Evolutionary conservation across 37 sponge, comb jelly and placozoan species (phyloP), one percentile per base, ranked within the genome.

Genomic region (Chondrosia reniformis): DNA sequence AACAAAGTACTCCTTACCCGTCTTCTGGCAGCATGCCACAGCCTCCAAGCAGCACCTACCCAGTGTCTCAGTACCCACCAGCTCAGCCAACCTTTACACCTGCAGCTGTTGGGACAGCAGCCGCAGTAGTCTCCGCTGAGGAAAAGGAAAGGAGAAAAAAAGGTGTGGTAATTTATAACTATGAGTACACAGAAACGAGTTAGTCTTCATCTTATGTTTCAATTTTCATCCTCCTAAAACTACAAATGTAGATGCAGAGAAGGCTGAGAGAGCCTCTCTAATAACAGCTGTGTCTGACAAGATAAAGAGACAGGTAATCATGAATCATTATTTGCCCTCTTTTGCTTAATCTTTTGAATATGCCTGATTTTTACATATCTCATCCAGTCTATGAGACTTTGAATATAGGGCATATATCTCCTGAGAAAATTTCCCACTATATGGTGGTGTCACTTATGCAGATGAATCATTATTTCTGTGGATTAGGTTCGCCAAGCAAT

Each of bases 271-370:
- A 13, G 79, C 86, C 33, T 94, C 94, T 52, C 81, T 96, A 62
- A 75, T 82, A 33, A 64, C 85, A 27, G 85, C 90, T 30, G 96
- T 96, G 42, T 84, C 94, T 40, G 91, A 96, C 32, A 89, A 84
- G 80, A 79, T 96, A n/a, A 75, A 88, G 21, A 64, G 84, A 63
- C 94, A 87, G 46, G 76, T 96, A 42, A n/a, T n/a, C n/a, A n/a
- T n/a, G n/a, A n/a, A n/a, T n/a, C n/a, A n/a, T n/a, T n/a, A n/a
- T n/a, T n/a, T n/a, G n/a, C n/a, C n/a, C n/a, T n/a, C n/a, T n/a
- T n/a, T n/a, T n/a, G n/a, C n/a, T n/a, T n/a, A n/a, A n/a, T n/a
- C n/a, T n/a, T n/a, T n/a, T n/a, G n/a, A n/a, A n/a, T n/a, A n/a
- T n/a, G n/a, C n/a, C n/a, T n/a, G n/a, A n/a, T n/a, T n/a, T n/a